Evolutionary conservation across 2,888 invertebrate genomes (phyloP), one percentile per base, ranked within the genome.

Genomic region (Elysia crispata): DNA sequence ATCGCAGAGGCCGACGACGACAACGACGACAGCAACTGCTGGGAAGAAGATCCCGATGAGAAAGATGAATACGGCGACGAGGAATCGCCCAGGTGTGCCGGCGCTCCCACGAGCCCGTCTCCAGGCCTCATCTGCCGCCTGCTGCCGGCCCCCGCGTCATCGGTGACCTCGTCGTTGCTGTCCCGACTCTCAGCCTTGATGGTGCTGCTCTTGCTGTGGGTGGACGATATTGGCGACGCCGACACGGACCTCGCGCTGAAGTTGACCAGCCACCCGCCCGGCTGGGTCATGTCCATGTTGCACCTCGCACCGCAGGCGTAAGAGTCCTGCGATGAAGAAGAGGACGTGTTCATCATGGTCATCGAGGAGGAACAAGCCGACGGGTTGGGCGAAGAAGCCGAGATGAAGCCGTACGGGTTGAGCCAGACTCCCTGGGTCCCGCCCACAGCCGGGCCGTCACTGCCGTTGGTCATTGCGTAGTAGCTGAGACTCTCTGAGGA

Each of bases 401-500:
- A 83, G 76, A 86, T 83, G 3, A 77, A 81, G 33, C 82, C 83
- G 77, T 83, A 82, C 30, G 81, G 85, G 66, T 84, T 84, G 11
- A 85, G 85, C 89, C 88, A 88, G 41, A 41, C 41, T 3, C 41
- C 41, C 41, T 41, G 41, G 3, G 41, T 41, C 5, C 41, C 41
- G 5, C 41, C 41, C 3, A 41, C 41, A 79, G 86, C 86, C n/a
- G 83, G 85, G 76, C 80, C 78, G 50, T 88, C 87, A 0, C 83
- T 77, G 30, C 85, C 84, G 15, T 83, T 83, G n/a, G 85, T 72
- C 50, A 84, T 85, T 20, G n/a, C 23, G 11, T 41, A 41, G 72
- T 84, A 81, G 13, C 87, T 83, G 70, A 90, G 84, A 73, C 86
- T 89, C 76, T 90, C 90, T 0, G 89, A 89, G 18, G 91, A 91